These are phyloP conservation scores for Lathronympha strigana DNA, from an alignment of 2,888 invertebrate species.

Conservation along the genomic window DNA sequence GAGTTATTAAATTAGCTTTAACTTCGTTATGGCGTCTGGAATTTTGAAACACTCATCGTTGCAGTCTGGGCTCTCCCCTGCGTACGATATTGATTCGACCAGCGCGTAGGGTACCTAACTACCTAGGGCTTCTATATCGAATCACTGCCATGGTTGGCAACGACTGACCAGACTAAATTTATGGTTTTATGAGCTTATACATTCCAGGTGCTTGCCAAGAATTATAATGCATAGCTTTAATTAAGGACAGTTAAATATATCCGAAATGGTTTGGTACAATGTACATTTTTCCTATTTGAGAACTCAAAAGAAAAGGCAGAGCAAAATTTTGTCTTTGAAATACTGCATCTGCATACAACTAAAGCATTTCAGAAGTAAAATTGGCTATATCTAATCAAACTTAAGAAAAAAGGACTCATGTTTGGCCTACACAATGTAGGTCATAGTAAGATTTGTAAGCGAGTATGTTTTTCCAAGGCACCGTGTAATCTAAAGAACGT, in stretches of 20 bases:
- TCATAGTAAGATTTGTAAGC: too few species aligned
- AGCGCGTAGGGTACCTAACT: constrained; percentile 58
- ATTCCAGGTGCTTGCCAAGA: constrained; percentile 14
- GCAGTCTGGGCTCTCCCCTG: constrained; percentile 59
- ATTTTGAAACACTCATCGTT: constrained; percentile 47
- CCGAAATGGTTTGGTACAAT: not conserved
- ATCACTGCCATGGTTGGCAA: constrained; percentile 47
- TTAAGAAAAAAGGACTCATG: too few species aligned
- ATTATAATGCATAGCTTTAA: constrained; percentile 12
- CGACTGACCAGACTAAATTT: constrained; percentile 30
- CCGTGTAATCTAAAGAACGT: not conserved
- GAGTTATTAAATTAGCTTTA: constrained; percentile 23
- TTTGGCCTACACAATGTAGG: too few species aligned
- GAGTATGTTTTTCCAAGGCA: too few species aligned
- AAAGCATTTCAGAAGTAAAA: not conserved
- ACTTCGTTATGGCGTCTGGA: constrained; percentile 8
- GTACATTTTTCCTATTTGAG: not conserved
- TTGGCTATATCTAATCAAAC: too few species aligned
- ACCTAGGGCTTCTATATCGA: constrained; percentile 55
- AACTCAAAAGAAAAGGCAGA: not conserved
- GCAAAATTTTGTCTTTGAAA: too few species aligned
- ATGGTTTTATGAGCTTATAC: constrained; percentile 10
- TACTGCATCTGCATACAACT: not conserved
- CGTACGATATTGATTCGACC: constrained; percentile 65
- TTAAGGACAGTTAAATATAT: constrained; percentile 6